Evolutionary conservation across 2,888 invertebrate species (phyloP).

Genomic region (Cantharis rustica): DNA sequence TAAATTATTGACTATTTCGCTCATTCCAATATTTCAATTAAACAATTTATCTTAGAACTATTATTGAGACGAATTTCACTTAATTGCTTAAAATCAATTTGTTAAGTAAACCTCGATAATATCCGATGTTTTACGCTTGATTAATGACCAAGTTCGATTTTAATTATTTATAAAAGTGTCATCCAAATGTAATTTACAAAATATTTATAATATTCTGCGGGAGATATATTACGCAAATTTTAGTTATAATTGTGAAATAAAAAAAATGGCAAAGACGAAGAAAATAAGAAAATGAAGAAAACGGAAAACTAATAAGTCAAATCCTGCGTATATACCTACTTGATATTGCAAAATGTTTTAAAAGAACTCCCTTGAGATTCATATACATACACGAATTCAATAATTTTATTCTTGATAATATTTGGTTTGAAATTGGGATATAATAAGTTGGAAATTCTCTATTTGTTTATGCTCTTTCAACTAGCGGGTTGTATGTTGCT

Average conservation of each 20-base stretch:
- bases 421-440: constrained; percentile 25
- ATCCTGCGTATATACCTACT: neutral
- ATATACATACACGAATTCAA: neutral
- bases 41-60: neutral
- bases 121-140: neutral
- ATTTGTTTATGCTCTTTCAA: constrained; percentile 31
- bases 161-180: neutral
- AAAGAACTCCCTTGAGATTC: neutral
- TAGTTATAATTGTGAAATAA: too few relatives aligned
- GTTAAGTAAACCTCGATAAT: neutral
- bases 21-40: neutral
- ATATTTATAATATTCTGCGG: too few relatives aligned
- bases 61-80: neutral
- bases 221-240: too few relatives aligned
- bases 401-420: constrained; percentile 1
- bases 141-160: neutral
- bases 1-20: neutral
- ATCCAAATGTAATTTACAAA: too few relatives aligned
- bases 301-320: neutral
- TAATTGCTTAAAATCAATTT: neutral
- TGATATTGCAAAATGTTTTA: neutral
- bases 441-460: constrained; percentile 27
- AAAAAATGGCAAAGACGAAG: neutral
- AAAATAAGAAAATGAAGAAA: neutral
- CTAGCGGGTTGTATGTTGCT: constrained; percentile 22